phyloP scores from a whole-genome alignment of 2,888 invertebrate genomes.

The Protodeltote pygarga region DNA sequence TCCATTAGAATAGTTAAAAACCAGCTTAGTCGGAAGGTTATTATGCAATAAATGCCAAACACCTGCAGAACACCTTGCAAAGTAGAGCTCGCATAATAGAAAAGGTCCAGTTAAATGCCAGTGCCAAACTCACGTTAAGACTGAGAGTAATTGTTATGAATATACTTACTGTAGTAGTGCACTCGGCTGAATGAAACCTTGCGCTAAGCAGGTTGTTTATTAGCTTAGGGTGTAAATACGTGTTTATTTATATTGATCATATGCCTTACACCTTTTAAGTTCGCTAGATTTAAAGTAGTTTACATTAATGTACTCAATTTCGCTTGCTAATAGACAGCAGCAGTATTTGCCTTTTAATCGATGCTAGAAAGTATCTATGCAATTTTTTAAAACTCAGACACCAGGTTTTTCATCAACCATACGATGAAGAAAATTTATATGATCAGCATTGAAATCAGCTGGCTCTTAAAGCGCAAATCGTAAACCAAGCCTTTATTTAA shows the following conservation, averaged over 20 bases:
- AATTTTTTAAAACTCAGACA: too few species aligned
- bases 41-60: neutral
- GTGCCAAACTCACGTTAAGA: slow-evolving; percentile 14
- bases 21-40: too few species aligned
- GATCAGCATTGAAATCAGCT: too few species aligned
- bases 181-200: slow-evolving; percentile 36
- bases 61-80: neutral
- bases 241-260: slow-evolving; percentile 46
- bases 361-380: too few species aligned
- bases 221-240: slow-evolving; percentile 40
- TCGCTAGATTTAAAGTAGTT: slow-evolving; percentile 44
- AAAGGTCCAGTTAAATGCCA: slow-evolving; percentile 12
- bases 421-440: too few species aligned
- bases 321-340: too few species aligned
- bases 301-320: slow-evolving; percentile 6
- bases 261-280: slow-evolving; percentile 62
- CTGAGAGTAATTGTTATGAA: slow-evolving; percentile 40
- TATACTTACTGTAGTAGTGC: slow-evolving; percentile 19
- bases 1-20: too few species aligned
- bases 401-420: too few species aligned
- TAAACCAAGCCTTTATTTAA: too few species aligned
- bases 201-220: slow-evolving; percentile 43
- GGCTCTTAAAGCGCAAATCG: too few species aligned
- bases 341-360: too few species aligned
- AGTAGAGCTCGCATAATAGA: neutral